A percentile compares a stretch with the other conserved stretches of the same genome.
phyloP scores from a whole-genome alignment of 37 sponge, comb jelly and placozoan species.

The Halisarca cf. caerulea region DNA sequence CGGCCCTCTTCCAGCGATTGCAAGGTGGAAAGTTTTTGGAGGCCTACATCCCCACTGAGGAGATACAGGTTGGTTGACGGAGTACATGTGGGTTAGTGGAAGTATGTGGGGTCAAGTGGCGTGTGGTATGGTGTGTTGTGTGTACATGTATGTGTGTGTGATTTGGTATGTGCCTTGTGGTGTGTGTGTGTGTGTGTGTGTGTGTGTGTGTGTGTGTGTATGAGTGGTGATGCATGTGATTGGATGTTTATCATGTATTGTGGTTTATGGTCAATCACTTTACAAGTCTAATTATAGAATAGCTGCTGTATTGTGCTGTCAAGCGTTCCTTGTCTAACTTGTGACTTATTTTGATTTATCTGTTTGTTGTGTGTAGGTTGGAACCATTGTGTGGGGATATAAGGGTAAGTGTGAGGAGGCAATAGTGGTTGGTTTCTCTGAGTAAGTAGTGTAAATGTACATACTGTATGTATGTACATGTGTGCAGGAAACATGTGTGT shows the following conservation, averaged over 20 bases:
- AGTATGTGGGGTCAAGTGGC: neutral
- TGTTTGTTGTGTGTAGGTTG: neutral
- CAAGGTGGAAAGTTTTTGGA: conserved; percentile 81
- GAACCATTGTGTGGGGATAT: conserved; percentile 30
- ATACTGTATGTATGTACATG: too few relatives aligned
- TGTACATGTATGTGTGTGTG: conserved; percentile 4
- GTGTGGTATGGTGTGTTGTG: too few relatives aligned
- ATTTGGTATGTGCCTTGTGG: neutral
- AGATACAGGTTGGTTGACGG: conserved; percentile 72
- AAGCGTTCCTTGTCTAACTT: neutral
- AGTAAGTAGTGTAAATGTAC: too few relatives aligned
- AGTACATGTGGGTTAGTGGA: neutral
- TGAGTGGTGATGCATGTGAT: conserved; percentile 1
- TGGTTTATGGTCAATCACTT: too few relatives aligned
- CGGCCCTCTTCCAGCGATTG: conserved; percentile 76
- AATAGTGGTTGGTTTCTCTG: too few relatives aligned
- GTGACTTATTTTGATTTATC: too few relatives aligned
- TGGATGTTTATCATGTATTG: too few relatives aligned
- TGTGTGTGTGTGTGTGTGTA: neutral
- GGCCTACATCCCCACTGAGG: conserved; percentile 81
- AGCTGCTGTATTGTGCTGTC: neutral
- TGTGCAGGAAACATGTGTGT: too few relatives aligned
- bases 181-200: conserved; percentile 23
- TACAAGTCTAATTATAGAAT: too few relatives aligned
- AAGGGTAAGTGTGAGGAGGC: neutral